Evolutionary conservation across 1,140 invertebrate species (phyloP).

Genomic region (Arctopsyche grandis): DNA sequence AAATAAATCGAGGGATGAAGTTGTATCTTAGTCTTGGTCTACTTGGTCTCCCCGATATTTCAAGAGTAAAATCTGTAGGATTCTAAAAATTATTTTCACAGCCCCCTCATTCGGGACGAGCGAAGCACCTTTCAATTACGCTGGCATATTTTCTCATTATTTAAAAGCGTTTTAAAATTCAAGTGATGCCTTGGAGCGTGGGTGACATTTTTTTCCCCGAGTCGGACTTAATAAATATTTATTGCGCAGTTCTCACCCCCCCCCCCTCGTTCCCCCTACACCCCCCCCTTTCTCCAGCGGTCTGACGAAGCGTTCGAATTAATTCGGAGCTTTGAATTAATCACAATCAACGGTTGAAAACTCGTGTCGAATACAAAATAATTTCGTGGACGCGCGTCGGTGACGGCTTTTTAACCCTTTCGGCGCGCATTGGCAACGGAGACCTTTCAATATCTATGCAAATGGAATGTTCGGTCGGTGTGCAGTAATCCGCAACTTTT

Average conservation of each 20-base stretch:
- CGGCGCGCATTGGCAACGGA: background rate
- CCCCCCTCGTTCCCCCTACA: too few species aligned
- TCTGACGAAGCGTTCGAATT: background rate
- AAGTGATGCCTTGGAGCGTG: background rate
- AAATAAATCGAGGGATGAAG: too few species aligned
- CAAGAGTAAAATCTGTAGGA: too few species aligned
- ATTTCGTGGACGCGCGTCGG: slow-evolving; percentile 2
- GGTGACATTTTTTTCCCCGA: background rate
- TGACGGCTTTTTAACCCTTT: slow-evolving; percentile 13
- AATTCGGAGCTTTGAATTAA: slow-evolving; percentile 37
- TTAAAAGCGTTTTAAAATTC: background rate
- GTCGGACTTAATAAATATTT: slow-evolving; percentile 24
- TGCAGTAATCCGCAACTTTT: slow-evolving; percentile 30
- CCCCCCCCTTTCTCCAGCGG: too few species aligned
- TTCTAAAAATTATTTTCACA: too few species aligned
- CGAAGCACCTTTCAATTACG: background rate
- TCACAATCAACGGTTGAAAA: slow-evolving; percentile 37
- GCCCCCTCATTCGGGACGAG: too few species aligned
- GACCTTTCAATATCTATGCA: slow-evolving; percentile 36
- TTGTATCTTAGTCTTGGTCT: too few species aligned
- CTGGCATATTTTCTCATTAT: background rate
- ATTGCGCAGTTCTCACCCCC: background rate
- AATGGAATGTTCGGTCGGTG: slow-evolving; percentile 10
- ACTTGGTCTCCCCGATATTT: too few species aligned
- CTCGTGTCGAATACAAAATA: slow-evolving; percentile 35